A percentile compares a stretch with the other conserved stretches of the same genome.
Evolutionary conservation across 2,888 invertebrate species (phyloP).

Genomic region (Vesta saturnalis): DNA sequence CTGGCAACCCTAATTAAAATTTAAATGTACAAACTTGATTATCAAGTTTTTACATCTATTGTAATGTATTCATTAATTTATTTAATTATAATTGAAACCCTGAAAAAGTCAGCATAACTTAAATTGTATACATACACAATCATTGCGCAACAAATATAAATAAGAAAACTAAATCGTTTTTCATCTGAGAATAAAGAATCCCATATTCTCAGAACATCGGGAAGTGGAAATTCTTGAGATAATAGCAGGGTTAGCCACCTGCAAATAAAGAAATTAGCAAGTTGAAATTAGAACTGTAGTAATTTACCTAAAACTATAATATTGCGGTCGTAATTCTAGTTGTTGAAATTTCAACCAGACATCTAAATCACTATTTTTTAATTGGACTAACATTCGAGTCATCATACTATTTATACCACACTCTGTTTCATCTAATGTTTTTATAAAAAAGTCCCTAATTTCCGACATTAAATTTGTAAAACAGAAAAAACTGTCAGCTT

Average conservation of each 20-base stretch:
- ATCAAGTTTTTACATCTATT: no score
- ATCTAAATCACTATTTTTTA: constrained; percentile 79
- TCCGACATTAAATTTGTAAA: constrained; percentile 99
- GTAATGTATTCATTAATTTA: background rate
- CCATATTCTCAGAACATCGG: constrained; percentile 98
- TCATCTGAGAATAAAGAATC: constrained; percentile 94
- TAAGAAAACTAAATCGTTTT: constrained; percentile 89
- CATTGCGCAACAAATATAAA: constrained; percentile 97
- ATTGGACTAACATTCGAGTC: constrained; percentile 78
- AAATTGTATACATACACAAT: constrained; percentile 85
- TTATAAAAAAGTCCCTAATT: constrained; percentile 97
- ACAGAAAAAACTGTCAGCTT: constrained; percentile 97
- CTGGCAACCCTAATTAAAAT: no score
- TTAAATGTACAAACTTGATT: no score
- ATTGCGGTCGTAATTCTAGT: constrained; percentile 93
- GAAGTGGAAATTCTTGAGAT: constrained; percentile 97
- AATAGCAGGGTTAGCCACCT: constrained; percentile 96
- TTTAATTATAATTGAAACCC: background rate
- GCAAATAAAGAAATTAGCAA: constrained; percentile 51
- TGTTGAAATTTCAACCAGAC: constrained; percentile 81
- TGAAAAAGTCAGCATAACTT: no score
- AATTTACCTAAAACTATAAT: constrained; percentile 88
- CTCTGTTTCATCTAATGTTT: constrained; percentile 92
- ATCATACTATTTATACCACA: constrained; percentile 93
- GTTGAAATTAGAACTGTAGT: background rate